phyloP scores from a whole-genome alignment of 2,797 vertebrate species.

The Coreius guichenoti region DNA sequence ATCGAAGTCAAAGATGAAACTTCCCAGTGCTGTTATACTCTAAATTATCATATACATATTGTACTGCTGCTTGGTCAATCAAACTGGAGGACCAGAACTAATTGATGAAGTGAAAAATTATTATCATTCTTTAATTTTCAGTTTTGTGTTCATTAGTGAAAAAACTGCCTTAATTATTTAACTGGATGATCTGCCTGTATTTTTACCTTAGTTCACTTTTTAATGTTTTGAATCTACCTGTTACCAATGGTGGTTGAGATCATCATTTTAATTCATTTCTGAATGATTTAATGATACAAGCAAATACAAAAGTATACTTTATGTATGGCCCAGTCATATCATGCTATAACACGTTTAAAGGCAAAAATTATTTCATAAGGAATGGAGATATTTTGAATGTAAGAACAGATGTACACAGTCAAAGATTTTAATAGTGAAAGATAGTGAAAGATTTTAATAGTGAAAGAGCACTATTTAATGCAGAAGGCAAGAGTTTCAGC shows the following conservation, averaged over 20 bases:
- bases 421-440: not conserved
- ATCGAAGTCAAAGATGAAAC: not conserved
- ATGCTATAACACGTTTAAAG: not conserved
- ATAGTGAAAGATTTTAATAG: not conserved
- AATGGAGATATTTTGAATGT: not conserved
- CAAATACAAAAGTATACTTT: not conserved
- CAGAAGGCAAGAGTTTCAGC: constrained; percentile 25
- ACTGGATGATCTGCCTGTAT: not conserved
- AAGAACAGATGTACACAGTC: not conserved
- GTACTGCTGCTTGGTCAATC: not conserved
- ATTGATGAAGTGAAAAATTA: not conserved
- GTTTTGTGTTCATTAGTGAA: not conserved
- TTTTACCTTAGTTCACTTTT: not conserved
- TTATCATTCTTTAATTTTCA: not conserved
- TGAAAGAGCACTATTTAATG: not conserved
- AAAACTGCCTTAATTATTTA: constrained; percentile 3
- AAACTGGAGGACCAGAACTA: not conserved
- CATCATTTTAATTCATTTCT: not conserved
- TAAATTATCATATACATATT: not conserved
- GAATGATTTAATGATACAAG: not conserved
- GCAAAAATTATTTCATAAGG: not conserved
- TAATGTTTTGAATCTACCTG: not conserved
- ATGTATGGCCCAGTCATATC: not conserved
- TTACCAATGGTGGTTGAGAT: not conserved
- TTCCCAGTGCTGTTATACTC: not conserved